These are phyloP conservation scores for Dryobotodes eremita DNA, from an alignment of 2,888 invertebrate genomes.

Conservation along the genomic window DNA sequence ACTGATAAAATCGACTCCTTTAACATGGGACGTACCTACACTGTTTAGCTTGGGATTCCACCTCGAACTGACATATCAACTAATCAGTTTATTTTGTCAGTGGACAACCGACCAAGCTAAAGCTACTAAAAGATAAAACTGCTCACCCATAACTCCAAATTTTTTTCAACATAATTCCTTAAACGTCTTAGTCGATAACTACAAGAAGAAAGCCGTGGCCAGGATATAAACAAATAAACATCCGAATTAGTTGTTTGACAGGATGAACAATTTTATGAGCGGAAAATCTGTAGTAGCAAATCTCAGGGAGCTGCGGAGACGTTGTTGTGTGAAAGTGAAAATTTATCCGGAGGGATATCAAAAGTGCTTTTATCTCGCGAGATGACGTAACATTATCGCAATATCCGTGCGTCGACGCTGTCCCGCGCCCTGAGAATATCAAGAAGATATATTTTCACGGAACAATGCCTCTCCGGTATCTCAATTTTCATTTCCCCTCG, in stretches of 20 bases:
- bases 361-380: conserved; percentile 85
- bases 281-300: conserved; percentile 62
- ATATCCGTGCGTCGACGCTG: conserved; percentile 87
- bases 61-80: background rate
- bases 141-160: background rate
- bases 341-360: conserved; percentile 83
- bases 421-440: conserved; percentile 87
- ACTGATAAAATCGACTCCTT: background rate
- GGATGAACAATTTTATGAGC: conserved; percentile 58
- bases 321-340: conserved; percentile 80
- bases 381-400: conserved; percentile 88
- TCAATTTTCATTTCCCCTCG: conserved; percentile 90
- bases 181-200: background rate
- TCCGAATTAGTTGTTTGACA: conserved; percentile 49
- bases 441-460: conserved; percentile 90
- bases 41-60: background rate
- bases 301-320: conserved; percentile 48
- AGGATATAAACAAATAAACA: conserved; percentile 53
- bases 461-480: conserved; percentile 90
- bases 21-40: background rate
- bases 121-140: background rate
- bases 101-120: background rate
- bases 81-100: background rate
- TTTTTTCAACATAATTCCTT: conserved; percentile 11
- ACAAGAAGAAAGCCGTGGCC: background rate